Base-by-base conservation (phyloP, 2,797 vertebrate genomes). In the Hydrophis major region DNA sequence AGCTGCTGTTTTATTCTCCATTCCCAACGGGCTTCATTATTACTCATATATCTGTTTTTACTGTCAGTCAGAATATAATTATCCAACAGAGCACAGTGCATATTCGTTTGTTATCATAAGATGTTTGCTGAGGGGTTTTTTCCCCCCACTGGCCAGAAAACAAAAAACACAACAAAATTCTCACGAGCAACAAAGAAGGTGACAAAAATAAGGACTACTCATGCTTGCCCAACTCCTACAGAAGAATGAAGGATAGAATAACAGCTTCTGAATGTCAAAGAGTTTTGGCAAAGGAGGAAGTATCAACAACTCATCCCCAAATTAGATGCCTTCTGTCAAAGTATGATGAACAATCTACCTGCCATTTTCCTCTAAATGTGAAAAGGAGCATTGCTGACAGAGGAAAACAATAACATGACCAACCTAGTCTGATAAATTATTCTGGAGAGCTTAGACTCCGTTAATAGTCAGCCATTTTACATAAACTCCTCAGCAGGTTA, bases 21-120 rank as follows among this genome's bases (percentile, higher is more conserved):
- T 88, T 93, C 92, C 93, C 66, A 88, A 74, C 63, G 91, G 57
- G 86, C 91, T 90, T 83, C 66, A 83, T 92, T 94, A 90, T 88
- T 92, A 92, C 86, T 92, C 91, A 86, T 89, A 90, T 92, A 86
- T 94, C 93, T 28, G 32, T 87, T 94, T 28, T 90, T 90, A 88
- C 89, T 94, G 91, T 78, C 63, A 90, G n/a, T 63, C 74, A 88
- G 91, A 61, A 94, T 91, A 78, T 86, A 94, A 92, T 94, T 88
- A 63, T 59, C n/a, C 32, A 63, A 57, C 20, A 57, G 18, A 90
- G 61, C 13, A 0, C 7, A 50, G 53, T 42, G 22, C 32, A 27
- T 83, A 87, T 27, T 57, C 66, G 88, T 59, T 57, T 83, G 28
- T 86, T 90, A 89, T 87, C 59, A 87, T 5, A 63, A 83, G 25